These are phyloP conservation scores for Campopleginae sp. DNA, from an alignment of 2,888 invertebrate genomes.

Conservation along the genomic window DNA sequence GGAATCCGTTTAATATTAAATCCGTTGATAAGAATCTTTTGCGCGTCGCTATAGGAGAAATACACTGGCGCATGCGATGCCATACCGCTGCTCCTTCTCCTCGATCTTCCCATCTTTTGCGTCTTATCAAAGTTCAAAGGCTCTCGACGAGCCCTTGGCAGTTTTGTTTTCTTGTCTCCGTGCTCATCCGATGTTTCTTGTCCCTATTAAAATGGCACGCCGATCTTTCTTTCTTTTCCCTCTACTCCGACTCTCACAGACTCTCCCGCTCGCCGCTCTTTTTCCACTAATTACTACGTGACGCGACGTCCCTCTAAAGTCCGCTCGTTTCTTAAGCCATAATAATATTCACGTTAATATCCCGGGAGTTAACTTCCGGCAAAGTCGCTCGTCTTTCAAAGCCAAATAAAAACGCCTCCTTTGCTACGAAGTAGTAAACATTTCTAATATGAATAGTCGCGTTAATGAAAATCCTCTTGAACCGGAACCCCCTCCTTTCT, in stretches of 20 bases:
- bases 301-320: slow-evolving; percentile 24
- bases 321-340: slow-evolving; percentile 5
- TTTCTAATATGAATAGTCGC: slow-evolving; percentile 13
- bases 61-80: slow-evolving; percentile 65
- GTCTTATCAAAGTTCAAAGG: slow-evolving; percentile 66
- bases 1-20: slow-evolving; percentile 81
- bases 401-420: slow-evolving; percentile 16
- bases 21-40: slow-evolving; percentile 77
- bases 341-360: slow-evolving; percentile 32
- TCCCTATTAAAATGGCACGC: slow-evolving; percentile 53
- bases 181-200: slow-evolving; percentile 31
- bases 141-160: slow-evolving; percentile 63
- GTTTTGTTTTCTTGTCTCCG: slow-evolving; percentile 72
- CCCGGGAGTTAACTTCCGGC: slow-evolving; percentile 16
- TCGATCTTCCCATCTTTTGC: slow-evolving; percentile 58
- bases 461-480: slow-evolving; percentile 34
- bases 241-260: slow-evolving; percentile 21
- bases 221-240: slow-evolving; percentile 24
- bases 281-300: slow-evolving; percentile 56
- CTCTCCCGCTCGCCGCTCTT: slow-evolving; percentile 27
- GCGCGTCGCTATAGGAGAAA: slow-evolving; percentile 74
- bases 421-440: slow-evolving; percentile 21
- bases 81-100: slow-evolving; percentile 31
- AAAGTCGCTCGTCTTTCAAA: slow-evolving; percentile 11
- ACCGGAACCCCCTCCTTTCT: neutral